Conservation (phyloP, 2,113 vertebrate species). For the Istiophorus platypterus region DNA sequence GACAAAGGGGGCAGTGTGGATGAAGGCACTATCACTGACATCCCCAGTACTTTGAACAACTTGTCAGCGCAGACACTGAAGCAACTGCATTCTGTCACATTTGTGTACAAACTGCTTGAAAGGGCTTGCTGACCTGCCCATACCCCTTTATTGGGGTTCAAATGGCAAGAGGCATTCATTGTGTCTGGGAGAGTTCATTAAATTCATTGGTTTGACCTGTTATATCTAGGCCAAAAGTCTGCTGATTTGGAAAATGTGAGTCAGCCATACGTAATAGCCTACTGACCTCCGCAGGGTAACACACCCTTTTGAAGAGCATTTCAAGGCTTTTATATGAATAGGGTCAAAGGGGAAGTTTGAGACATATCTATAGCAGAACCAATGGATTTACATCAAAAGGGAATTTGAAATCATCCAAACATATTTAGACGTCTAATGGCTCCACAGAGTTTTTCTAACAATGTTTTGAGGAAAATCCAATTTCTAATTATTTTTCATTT, state of each 20-base stretch:
- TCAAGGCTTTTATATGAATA: conserved; percentile 84
- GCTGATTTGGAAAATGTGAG: conserved; percentile 96
- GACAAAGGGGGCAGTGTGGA: conserved; percentile 93
- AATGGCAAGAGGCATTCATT: conserved; percentile 96
- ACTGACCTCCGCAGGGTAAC: conserved; percentile 86
- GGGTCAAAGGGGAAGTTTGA: conserved; percentile 82
- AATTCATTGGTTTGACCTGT: conserved; percentile 99
- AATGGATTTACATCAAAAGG: conserved; percentile 88
- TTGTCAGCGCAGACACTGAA: conserved; percentile 95
- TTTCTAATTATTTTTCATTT: conserved; percentile 39
- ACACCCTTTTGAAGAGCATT: conserved; percentile 87
- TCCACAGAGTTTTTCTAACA: conserved; percentile 32
- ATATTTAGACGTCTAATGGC: conserved; percentile 78
- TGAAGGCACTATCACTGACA: conserved; percentile 92
- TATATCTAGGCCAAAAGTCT: conserved; percentile 97
- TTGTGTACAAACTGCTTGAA: conserved; percentile 99
- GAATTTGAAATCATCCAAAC: conserved; percentile 84
- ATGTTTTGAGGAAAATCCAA: conserved; percentile 39
- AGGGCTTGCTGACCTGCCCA: conserved; percentile 98
- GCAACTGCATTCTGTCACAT: conserved; percentile 95
- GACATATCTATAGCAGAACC: conserved; percentile 85
- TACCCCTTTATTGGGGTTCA: conserved; percentile 98
- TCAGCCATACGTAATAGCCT: conserved; percentile 92
- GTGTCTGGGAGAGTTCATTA: conserved; percentile 97
- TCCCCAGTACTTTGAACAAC: conserved; percentile 97